Evolutionary conservation across 2,888 invertebrate species (phyloP), one percentile per base, ranked within the genome.

Genomic region (Tipula confusa): DNA sequence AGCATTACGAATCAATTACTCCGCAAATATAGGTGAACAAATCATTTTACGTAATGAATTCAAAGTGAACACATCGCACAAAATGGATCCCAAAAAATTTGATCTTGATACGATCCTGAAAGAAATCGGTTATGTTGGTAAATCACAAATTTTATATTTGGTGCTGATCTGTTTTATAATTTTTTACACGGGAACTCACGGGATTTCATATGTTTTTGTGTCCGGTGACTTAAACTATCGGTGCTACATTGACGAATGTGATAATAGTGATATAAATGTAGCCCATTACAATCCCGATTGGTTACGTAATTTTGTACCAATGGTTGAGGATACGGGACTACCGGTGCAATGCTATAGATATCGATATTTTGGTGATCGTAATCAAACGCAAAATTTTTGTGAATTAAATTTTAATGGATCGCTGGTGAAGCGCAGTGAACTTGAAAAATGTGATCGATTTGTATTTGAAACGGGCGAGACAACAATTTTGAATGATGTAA

Each of bases 141-240:
- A 29, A 80, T 80, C 31, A n/a, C 80, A 80, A 29, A 80, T 80
- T 6, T 15, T 80, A 6, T 80, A 80, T 4, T 9, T 29, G 29
- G 29, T 80, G 80, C 31, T 80, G n/a, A 80, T 80, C 15, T 64
- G 64, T 64, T 64, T 64, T n/a, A 64, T 64, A 9, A 64, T 64
- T 64, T 64, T 64, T 64, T 64, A 64, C 24, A n/a, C 64, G 7
- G 64, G 64, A 1, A 64, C 64, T 9, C 64, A 64, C n/a, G 64
- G 64, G 4, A 80, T 80, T n/a, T 15, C 31, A 1, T 31, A 80
- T 9, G 29, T 80, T 29, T 29, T 80, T 29, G 80, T 80, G 1
- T 29, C 80, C n/a, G 31, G 80, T n/a, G 80, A 80, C n/a, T 29
- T 80, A 15, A 80, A 80, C n/a, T 80, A 80, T 80, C 80, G 80